Conservation (phyloP, 2,113 vertebrate genomes). For the Ceyx melanurus region DNA sequence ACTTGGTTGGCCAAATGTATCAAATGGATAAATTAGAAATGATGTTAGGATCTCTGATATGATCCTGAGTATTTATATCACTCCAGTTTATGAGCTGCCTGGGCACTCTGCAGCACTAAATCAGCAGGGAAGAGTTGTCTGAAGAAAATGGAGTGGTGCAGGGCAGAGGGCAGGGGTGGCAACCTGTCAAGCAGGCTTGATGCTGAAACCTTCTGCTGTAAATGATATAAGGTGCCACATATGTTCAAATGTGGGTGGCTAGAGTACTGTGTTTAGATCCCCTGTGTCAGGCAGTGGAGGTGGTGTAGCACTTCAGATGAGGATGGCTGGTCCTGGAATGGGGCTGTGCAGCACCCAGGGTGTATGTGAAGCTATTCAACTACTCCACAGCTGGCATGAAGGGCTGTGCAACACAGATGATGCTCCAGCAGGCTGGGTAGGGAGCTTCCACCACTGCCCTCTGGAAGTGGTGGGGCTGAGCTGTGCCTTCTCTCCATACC, state of each 20-base stretch:
- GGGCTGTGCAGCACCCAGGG: neutral
- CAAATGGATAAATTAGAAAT: neutral
- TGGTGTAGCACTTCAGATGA: neutral
- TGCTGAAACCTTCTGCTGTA: neutral
- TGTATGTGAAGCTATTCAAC: neutral
- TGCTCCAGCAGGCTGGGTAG: neutral
- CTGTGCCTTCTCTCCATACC: neutral
- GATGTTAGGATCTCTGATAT: neutral
- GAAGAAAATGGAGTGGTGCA: neutral
- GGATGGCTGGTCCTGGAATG: neutral
- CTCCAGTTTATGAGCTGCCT: neutral
- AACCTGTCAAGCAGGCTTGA: neutral
- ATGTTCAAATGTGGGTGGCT: neutral
- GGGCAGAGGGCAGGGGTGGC: neutral
- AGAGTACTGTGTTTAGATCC: neutral
- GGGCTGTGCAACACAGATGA: neutral
- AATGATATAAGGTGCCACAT: neutral
- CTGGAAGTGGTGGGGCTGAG: neutral
- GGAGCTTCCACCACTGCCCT: neutral
- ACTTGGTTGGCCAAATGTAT: neutral
- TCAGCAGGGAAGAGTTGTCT: neutral
- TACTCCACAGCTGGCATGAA: accelerated
- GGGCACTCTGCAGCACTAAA: neutral
- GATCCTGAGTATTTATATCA: neutral
- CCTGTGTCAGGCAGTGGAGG: neutral